These are phyloP conservation scores for Alca torda DNA, from an alignment of 2,797 vertebrate genomes.

Conservation along the genomic window DNA sequence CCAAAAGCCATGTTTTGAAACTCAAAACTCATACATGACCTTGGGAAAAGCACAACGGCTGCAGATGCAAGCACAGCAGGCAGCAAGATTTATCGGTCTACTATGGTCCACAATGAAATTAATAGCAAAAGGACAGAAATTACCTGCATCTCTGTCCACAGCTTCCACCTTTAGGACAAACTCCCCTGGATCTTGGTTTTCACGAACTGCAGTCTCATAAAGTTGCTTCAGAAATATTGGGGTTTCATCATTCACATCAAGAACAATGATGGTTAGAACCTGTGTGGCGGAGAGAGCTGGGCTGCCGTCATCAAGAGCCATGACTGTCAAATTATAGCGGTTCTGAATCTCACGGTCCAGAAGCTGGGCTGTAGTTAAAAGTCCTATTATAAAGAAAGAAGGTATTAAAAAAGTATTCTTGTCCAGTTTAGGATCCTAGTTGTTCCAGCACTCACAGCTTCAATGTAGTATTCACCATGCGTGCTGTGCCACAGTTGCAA, in stretches of 20 bases:
- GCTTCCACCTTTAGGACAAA: constrained; percentile 83
- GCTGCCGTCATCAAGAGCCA: constrained; percentile 81
- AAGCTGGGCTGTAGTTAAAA: constrained; percentile 78
- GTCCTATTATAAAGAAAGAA: constrained; percentile 74
- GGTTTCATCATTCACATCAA: constrained; percentile 87
- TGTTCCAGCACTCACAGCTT: not conserved
- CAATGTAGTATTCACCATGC: not conserved
- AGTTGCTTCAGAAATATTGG: constrained; percentile 80
- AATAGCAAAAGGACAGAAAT: not conserved
- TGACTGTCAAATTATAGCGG: constrained; percentile 78
- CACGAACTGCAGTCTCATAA: constrained; percentile 81
- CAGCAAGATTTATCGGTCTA: not conserved
- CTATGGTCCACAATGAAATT: not conserved
- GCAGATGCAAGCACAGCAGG: accelerated
- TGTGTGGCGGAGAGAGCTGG: constrained; percentile 85
- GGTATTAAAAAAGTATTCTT: not conserved
- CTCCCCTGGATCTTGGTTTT: constrained; percentile 84
- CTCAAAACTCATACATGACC: not conserved
- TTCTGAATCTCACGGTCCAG: constrained; percentile 84
- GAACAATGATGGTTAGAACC: constrained; percentile 82
- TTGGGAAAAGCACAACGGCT: not conserved
- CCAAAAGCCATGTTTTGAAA: not conserved
- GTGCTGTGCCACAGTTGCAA: not conserved
- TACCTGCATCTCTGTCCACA: constrained; percentile 88
- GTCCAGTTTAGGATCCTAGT: not conserved